A percentile compares a stretch with the other conserved stretches of the same genome.
These are phyloP conservation scores for Eupithecia insigniata DNA, from an alignment of 2,888 invertebrate species.

Conservation along the genomic window DNA sequence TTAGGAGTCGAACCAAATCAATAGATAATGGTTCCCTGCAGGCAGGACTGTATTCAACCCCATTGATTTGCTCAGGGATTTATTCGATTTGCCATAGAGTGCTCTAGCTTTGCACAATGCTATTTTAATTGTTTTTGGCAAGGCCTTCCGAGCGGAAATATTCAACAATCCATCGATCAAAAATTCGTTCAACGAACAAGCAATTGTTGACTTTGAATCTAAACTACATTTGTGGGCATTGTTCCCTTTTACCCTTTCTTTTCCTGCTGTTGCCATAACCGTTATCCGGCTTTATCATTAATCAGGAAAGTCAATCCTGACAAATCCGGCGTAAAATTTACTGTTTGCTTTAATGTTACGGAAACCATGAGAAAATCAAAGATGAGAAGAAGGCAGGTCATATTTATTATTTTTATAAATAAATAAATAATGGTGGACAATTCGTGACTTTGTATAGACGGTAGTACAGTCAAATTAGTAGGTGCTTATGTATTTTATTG, in stretches of 20 bases:
- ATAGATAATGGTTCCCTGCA: slow-evolving; percentile 62
- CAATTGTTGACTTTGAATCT: slow-evolving; percentile 51
- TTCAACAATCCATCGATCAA: slow-evolving; percentile 72
- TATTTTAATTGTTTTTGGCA: slow-evolving; percentile 71
- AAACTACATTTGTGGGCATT: slow-evolving; percentile 50
- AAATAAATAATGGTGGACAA: too few relatives aligned
- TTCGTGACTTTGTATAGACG: too few relatives aligned
- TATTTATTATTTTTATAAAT: too few relatives aligned
- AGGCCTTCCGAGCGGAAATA: slow-evolving; percentile 65
- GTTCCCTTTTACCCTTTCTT: slow-evolving; percentile 52
- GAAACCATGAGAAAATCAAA: background rate
- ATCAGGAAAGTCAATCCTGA: slow-evolving; percentile 52
- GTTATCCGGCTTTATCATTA: slow-evolving; percentile 53
- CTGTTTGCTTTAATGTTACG: background rate
- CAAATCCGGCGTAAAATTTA: slow-evolving; percentile 50
- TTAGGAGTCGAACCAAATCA: slow-evolving; percentile 70
- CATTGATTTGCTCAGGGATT: slow-evolving; percentile 57
- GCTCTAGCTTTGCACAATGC: slow-evolving; percentile 68
- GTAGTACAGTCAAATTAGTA: background rate
- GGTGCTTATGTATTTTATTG: background rate
- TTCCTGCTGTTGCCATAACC: slow-evolving; percentile 49
- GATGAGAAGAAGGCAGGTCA: too few relatives aligned
- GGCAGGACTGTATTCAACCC: slow-evolving; percentile 54
- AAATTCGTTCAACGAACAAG: slow-evolving; percentile 69
- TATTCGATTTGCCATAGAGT: slow-evolving; percentile 58